Conservation (phyloP, 2,113 vertebrate species). For the Rhabdomys dilectus region DNA sequence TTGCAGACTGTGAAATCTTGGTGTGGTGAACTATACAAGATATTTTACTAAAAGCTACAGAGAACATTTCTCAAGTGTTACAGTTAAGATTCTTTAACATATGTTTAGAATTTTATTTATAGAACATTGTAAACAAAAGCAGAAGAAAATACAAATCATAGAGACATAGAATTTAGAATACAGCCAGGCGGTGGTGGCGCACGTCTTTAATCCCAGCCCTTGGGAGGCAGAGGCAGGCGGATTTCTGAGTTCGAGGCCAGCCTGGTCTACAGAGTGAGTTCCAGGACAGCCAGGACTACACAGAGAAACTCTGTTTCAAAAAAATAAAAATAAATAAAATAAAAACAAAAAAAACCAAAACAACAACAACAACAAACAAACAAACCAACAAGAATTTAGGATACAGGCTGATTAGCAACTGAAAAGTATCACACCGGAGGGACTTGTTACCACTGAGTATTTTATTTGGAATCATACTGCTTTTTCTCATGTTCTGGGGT, state of each 20-base stretch:
- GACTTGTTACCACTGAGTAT: conserved; percentile 6
- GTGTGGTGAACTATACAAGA: not conserved
- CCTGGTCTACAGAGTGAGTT: too few species aligned
- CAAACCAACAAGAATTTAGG: not conserved
- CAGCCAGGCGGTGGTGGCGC: not conserved
- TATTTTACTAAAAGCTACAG: conserved; percentile 12
- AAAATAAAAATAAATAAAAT: too few species aligned
- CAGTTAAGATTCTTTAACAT: conserved; percentile 25
- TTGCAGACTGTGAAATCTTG: not conserved
- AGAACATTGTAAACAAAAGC: conserved; percentile 31
- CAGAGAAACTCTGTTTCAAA: too few species aligned
- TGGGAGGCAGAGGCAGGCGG: too few species aligned
- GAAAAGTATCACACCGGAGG: not conserved
- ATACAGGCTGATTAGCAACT: conserved; percentile 7
- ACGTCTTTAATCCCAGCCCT: too few species aligned
- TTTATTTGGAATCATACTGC: not conserved
- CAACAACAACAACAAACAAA: too few species aligned
- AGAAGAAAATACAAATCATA: not conserved
- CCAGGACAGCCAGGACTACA: too few species aligned
- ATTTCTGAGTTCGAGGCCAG: too few species aligned
- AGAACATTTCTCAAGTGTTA: conserved; percentile 26
- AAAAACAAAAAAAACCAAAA: too few species aligned
- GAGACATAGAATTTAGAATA: conserved; percentile 11
- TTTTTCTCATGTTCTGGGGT: not conserved
- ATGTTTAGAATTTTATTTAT: not conserved